Conservation (phyloP, 2,888 invertebrate genomes). For the Tetramorium bicarinatum region DNA sequence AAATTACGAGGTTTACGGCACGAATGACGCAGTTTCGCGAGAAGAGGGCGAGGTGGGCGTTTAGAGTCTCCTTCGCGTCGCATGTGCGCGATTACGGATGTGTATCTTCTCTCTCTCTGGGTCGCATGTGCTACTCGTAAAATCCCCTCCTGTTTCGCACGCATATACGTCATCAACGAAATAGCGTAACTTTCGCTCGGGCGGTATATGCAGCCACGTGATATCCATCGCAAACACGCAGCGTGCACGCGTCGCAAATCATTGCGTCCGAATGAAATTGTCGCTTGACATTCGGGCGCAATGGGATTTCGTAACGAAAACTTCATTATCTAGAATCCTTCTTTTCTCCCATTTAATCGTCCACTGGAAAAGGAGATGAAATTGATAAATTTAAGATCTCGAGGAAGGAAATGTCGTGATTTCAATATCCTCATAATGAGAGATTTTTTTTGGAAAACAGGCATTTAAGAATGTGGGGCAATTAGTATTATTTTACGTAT, state of each 20-base stretch:
- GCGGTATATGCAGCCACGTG: slow-evolving; percentile 29
- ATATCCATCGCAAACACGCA: background rate
- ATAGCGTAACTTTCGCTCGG: slow-evolving; percentile 54
- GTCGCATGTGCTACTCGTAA: slow-evolving; percentile 34
- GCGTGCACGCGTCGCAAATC: slow-evolving; percentile 16
- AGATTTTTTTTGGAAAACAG: background rate
- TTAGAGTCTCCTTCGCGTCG: slow-evolving; percentile 49
- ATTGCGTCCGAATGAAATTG: slow-evolving; percentile 44
- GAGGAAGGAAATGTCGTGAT: background rate
- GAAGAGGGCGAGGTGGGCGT: slow-evolving; percentile 60
- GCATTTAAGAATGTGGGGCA: background rate
- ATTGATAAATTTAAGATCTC: background rate
- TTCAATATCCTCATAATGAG: background rate
- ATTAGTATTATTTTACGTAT: background rate
- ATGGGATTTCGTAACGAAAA: slow-evolving; percentile 29
- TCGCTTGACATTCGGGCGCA: slow-evolving; percentile 21
- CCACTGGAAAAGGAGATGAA: background rate
- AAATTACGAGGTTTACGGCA: slow-evolving; percentile 61
- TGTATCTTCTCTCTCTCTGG: slow-evolving; percentile 22
- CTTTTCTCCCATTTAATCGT: background rate
- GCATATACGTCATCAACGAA: slow-evolving; percentile 55
- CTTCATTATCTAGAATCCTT: slow-evolving; percentile 9
- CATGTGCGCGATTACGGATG: slow-evolving; percentile 37
- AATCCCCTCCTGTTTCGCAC: slow-evolving; percentile 15
- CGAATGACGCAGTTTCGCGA: slow-evolving; percentile 61